Base-by-base conservation (phyloP, 2,888 invertebrate species). In the Aromia moschata region DNA sequence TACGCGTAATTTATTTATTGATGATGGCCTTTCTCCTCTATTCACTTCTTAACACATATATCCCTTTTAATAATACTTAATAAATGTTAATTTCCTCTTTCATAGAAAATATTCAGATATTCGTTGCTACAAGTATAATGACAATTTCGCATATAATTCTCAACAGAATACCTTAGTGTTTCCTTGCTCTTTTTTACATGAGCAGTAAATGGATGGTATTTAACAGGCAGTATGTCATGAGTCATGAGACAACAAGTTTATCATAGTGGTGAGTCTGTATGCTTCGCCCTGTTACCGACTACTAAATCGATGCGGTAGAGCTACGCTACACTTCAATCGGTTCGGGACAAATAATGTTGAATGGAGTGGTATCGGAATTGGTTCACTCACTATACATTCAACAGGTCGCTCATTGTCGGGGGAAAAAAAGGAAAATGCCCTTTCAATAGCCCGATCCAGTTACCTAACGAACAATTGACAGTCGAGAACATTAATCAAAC, bases 401-500 rank as follows among this genome's bases (percentile, higher is more conserved):
- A 58, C 58, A 58, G 58, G 58, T 53, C 40, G 53, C 17, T 47
- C 45, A 53, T 58, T 58, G 45, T 54, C 11, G 11, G 17, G 12
- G 10, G 36, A 31, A 53, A 52, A 58, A 58, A 53, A 53, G 45
- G 45, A 30, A 58, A 53, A 53, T 53, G 33, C 33, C 53, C 33
- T 53, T 58, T 41, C 58, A 46, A 58, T 53, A 46, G 53, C 58
- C 18, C 20, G 56, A 56, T 56, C 56, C 47, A 36, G 40, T 57
- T 43, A 33, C 25, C 44, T 44, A 44, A 46, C 58, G 43, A 53
- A 58, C 53, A 53, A 58, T 58, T 25, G 58, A 58, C 58, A 58
- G 44, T 43, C 58, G 58, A 58, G 58, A 53, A 25, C 58, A 53
- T 58, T 58, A 58, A 58, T 58, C 58, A 58, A 58, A 58, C 53